Evolutionary conservation across 1,140 invertebrate genomes (phyloP).

Genomic region (Adoxophyes honmai): DNA sequence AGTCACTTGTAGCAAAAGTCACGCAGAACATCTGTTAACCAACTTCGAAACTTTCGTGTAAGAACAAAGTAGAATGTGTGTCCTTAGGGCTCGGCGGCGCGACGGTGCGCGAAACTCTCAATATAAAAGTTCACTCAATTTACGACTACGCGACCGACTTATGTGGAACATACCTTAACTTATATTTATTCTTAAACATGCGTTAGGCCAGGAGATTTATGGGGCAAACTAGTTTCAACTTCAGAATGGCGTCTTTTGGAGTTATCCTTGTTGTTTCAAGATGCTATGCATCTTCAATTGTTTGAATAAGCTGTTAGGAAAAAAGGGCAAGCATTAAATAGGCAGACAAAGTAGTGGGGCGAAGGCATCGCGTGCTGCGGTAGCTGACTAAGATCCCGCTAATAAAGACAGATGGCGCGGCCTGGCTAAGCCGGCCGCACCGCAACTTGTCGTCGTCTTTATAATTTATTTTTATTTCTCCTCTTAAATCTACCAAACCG

Average conservation of each 20-base stretch:
- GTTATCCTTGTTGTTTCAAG: no score
- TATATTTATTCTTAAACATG: neutral
- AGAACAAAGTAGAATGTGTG: conserved; percentile 48
- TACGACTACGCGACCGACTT: conserved; percentile 16
- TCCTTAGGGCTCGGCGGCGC: conserved; percentile 34
- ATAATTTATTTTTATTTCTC: conserved; percentile 17
- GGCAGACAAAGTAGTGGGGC: neutral
- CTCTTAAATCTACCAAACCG: conserved; percentile 5
- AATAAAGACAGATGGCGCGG: conserved; percentile 12
- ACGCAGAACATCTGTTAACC: conserved; percentile 50
- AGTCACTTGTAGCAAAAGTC: conserved; percentile 42
- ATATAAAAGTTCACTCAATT: conserved; percentile 42
- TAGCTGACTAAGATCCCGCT: conserved; percentile 5
- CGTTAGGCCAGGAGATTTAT: neutral
- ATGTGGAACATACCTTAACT: conserved; percentile 2
- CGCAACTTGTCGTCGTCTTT: conserved; percentile 11
- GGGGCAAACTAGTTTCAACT: no score
- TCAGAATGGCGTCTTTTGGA: neutral
- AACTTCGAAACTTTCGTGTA: conserved; percentile 43
- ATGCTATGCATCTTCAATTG: neutral
- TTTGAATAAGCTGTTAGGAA: neutral
- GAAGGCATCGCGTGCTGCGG: conserved; percentile 1
- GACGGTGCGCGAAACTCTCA: conserved; percentile 37
- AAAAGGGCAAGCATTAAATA: neutral
- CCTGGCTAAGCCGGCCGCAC: conserved; percentile 11